Conservation (phyloP, 2,797 vertebrate genomes). For the Numenius phaeopus region DNA sequence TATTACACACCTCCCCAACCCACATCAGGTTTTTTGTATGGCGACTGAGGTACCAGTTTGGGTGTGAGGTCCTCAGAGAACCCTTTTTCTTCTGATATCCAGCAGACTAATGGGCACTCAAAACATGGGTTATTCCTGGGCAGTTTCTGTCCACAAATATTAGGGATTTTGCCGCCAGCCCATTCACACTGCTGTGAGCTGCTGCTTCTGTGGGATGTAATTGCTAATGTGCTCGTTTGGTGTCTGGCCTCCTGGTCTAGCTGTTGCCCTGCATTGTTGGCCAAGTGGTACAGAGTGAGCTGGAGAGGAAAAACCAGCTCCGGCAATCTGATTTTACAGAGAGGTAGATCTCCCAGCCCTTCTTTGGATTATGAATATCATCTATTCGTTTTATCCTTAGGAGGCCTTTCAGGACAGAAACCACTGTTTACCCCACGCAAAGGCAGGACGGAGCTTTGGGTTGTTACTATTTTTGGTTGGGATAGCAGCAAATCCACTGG, state of each 20-base stretch:
- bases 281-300: constrained; percentile 13
- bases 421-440: background rate
- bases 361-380: background rate
- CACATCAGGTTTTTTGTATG: background rate
- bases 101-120: background rate
- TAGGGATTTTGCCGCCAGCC: background rate
- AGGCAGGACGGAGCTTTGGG: background rate
- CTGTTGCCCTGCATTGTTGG: constrained; percentile 17
- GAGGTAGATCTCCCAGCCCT: background rate
- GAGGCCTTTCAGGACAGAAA: constrained; percentile 35
- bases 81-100: background rate
- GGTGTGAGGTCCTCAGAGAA: background rate
- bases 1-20: background rate
- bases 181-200: background rate
- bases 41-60: background rate
- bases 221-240: background rate
- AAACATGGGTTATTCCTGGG: background rate
- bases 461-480: background rate
- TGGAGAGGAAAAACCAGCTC: constrained; percentile 52
- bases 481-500: background rate
- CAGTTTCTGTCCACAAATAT: background rate
- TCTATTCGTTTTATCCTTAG: background rate
- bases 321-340: background rate
- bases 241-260: background rate
- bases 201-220: background rate